These are phyloP conservation scores for Mellivora capensis DNA, from an alignment of 2,113 vertebrate species.

Conservation along the genomic window DNA sequence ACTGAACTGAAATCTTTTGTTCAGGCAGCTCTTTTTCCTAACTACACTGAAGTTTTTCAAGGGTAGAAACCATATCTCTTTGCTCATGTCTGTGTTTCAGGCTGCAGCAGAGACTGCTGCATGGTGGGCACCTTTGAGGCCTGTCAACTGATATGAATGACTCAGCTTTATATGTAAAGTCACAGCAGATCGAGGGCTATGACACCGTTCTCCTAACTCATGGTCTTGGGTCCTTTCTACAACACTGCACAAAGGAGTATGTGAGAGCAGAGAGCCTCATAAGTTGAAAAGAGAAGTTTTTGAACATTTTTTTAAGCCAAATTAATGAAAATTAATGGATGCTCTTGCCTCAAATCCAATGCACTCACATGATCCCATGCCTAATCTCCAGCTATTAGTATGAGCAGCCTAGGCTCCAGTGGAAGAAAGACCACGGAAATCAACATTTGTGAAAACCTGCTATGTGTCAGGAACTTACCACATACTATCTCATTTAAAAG, in stretches of 20 bases:
- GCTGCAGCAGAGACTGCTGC: neutral
- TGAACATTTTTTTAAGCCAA: neutral
- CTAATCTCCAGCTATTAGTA: neutral
- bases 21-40: neutral
- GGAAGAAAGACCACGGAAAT: neutral
- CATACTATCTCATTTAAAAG: neutral
- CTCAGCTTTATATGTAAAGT: neutral
- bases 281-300: neutral
- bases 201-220: neutral
- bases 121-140: fast-evolving
- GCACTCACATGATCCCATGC: neutral
- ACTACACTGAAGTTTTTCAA: neutral
- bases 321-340: slow-evolving; percentile 31
- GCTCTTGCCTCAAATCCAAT: neutral
- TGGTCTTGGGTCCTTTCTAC: neutral
- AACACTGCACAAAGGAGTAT: neutral
- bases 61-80: neutral
- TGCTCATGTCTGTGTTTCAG: neutral
- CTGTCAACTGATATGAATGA: neutral
- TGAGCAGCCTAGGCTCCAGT: neutral
- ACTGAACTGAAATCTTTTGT: neutral
- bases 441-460: neutral
- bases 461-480: neutral
- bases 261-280: neutral
- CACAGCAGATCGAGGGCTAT: neutral